Base-by-base conservation (phyloP, 2,113 vertebrate species). In the Microtus ochrogaster region DNA sequence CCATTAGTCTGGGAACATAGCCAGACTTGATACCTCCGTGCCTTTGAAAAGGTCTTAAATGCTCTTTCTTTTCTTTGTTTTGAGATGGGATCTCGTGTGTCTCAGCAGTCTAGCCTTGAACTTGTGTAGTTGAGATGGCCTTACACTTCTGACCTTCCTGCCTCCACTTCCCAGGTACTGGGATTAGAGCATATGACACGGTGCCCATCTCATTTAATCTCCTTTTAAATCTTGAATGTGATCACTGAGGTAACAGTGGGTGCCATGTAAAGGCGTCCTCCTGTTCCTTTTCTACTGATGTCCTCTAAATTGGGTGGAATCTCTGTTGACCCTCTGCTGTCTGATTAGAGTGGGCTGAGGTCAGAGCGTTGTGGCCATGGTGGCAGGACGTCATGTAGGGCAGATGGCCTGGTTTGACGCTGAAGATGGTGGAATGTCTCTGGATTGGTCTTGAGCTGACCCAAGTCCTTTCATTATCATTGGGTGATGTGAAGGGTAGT, bases 281-380 rank as follows among this genome's bases (percentile, higher is more conserved):
- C 9, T 68, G 33, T 17, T 77, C 39, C 17, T 26, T 66, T 28
- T 86, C 26, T 39, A 1, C 28, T 9, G 3, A 21, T 3, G 7
- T 22, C 0, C 2, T 58, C 65, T 39, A 63, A 5, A 0, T 44
- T 39, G 65, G 28, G 12, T 68, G 19, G 39, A 2, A 4, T 61
- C 36, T 3, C 22, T 36, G 16, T 5, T 13, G 26, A 36, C 63
- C 30, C 28, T 47, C 9, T 5, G 33, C 36, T 39, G 58, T 89
- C 41, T n/a, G 21, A 28, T 1, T 3, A 14, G 88, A 65, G 22
- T 70, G 68, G 22, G 3, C 81, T 22, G 58, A 4, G 1, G 0
- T 36, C 19, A 21, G 61, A 55, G 44, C 13, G 0, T 0, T 28
- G 41, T 9, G 36, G 26, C 58, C 28, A 0, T 6, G 0, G 28